A percentile compares a stretch with the other conserved stretches of the same genome.
These are phyloP conservation scores for Calonectris borealis DNA, from an alignment of 2,113 vertebrate genomes.

Conservation along the genomic window DNA sequence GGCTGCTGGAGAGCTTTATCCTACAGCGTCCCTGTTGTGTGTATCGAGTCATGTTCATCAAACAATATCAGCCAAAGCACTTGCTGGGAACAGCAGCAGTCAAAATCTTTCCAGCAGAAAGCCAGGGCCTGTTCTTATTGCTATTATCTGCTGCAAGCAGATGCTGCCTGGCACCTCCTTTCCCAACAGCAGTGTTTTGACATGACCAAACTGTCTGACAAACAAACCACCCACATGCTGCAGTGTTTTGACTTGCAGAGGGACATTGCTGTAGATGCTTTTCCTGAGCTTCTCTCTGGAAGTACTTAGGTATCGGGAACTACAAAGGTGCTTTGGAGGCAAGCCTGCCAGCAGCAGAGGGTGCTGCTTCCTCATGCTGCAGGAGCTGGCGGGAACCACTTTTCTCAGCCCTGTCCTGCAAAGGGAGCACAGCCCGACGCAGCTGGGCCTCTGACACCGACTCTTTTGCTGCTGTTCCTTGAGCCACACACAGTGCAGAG, in stretches of 20 bases:
- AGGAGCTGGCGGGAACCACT: background rate
- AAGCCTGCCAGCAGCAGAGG: conserved; percentile 37
- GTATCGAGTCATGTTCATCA: background rate
- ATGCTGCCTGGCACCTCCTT: background rate
- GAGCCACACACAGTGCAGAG: background rate
- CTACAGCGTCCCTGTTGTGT: background rate
- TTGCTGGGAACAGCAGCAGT: background rate
- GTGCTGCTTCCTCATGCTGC: conserved; percentile 11
- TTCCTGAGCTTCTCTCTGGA: background rate
- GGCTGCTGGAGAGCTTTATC: background rate
- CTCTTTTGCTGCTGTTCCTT: background rate
- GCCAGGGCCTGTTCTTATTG: background rate
- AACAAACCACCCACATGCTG: background rate
- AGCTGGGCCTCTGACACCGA: background rate
- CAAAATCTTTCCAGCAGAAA: background rate
- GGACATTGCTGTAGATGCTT: background rate
- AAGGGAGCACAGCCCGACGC: background rate
- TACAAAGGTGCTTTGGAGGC: background rate
- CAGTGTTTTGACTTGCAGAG: background rate
- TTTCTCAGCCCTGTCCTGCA: background rate
- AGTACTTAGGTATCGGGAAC: rapidly evolving
- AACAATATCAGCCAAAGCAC: background rate
- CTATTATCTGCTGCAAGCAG: background rate
- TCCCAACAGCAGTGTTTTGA: background rate
- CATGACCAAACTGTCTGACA: background rate